phyloP scores from a whole-genome alignment of 2,797 vertebrate species.

The Chiloscyllium punctatum region DNA sequence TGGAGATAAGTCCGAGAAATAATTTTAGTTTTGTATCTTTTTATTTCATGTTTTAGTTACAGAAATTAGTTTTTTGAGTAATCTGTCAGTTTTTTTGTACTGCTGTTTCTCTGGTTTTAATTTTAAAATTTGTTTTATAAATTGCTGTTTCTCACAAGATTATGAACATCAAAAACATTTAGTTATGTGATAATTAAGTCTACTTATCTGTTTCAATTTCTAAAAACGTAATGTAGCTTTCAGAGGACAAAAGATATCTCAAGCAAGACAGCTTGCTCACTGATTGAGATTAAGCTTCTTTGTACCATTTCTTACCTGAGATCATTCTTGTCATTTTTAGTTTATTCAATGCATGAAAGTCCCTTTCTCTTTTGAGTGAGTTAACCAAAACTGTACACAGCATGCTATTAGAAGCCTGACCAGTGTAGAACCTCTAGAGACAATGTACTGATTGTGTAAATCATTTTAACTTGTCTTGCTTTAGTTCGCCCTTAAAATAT shows the following conservation, averaged over 20 bases:
- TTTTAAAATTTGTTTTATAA: neutral
- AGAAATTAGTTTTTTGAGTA: neutral
- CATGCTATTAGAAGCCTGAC: neutral
- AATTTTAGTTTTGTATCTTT: neutral
- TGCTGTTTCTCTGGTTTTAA: neutral
- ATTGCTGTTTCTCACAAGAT: neutral
- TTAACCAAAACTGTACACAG: neutral
- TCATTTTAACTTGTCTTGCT: neutral
- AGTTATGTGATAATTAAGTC: neutral
- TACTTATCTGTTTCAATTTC: neutral
- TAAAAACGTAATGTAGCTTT: neutral
- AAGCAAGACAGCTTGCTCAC: neutral
- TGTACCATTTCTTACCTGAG: neutral
- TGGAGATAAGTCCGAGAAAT: neutral
- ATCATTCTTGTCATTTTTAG: neutral
- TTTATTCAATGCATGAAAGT: neutral
- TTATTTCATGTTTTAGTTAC: neutral
- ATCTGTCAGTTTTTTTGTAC: neutral
- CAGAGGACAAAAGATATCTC: neutral
- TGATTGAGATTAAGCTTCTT: neutral
- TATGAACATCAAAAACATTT: neutral
- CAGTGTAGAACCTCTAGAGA: neutral
- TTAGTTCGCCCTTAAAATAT: neutral
- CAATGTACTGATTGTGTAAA: neutral
- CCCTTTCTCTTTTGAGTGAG: neutral